These are phyloP conservation scores for Eulimnadia texana DNA, from an alignment of 1,140 invertebrate genomes.

Conservation along the genomic window DNA sequence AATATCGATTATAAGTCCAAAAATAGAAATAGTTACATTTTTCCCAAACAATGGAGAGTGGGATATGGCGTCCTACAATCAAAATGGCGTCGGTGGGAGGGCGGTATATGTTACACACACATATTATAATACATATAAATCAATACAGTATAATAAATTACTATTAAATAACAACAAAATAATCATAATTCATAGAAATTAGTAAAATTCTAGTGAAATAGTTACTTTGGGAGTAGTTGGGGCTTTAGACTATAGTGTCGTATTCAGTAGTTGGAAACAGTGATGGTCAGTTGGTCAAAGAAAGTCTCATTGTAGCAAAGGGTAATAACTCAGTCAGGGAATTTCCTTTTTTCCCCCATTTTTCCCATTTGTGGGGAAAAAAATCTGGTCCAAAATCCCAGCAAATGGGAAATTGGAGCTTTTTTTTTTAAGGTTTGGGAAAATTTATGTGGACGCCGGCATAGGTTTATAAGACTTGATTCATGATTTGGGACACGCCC, in stretches of 20 bases:
- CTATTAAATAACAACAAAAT: too few relatives aligned
- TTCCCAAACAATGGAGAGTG: too few relatives aligned
- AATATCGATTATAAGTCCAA: too few relatives aligned
- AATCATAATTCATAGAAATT: too few relatives aligned
- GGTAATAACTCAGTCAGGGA: background rate
- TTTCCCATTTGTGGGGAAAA: background rate
- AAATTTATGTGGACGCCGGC: background rate
- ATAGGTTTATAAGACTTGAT: background rate
- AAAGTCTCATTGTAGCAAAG: background rate
- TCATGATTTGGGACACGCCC: background rate
- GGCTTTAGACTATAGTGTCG: background rate
- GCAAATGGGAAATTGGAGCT: background rate
- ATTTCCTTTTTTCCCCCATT: background rate
- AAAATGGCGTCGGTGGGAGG: too few relatives aligned
- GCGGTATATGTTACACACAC: too few relatives aligned
- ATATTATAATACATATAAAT: too few relatives aligned
- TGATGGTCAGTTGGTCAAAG: background rate
- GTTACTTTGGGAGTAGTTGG: too few relatives aligned
- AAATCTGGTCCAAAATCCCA: background rate
- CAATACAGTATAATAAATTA: too few relatives aligned
- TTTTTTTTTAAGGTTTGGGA: background rate
- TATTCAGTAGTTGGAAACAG: background rate
- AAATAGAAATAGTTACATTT: too few relatives aligned
- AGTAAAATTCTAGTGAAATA: too few relatives aligned
- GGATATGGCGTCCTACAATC: too few relatives aligned